Evolutionary conservation across 2,888 invertebrate species (phyloP).

Genomic region (Fragum fragum): DNA sequence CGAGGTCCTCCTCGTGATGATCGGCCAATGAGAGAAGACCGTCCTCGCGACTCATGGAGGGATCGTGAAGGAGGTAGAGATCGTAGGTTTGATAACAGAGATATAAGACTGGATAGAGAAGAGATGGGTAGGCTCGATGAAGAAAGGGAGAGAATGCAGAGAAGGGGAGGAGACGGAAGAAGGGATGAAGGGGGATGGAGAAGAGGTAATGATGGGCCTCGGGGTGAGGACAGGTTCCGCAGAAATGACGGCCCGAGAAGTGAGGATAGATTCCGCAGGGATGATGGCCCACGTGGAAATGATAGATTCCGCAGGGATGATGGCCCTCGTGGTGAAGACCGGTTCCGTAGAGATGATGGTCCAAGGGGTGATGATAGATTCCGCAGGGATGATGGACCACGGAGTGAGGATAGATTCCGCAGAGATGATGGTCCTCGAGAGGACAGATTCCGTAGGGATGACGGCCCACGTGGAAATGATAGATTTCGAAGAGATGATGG

Average conservation of each 20-base stretch:
- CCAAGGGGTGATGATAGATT: slow-evolving; percentile 49
- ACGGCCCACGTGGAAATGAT: slow-evolving; percentile 39
- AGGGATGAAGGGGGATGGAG: slow-evolving; percentile 43
- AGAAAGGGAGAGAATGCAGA: slow-evolving; percentile 44
- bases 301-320: slow-evolving; percentile 39
- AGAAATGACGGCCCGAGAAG: slow-evolving; percentile 38
- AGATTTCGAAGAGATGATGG: slow-evolving; percentile 45
- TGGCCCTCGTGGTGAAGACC: slow-evolving; percentile 39
- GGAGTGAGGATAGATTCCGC: slow-evolving; percentile 35
- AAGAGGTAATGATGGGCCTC: slow-evolving; percentile 38
- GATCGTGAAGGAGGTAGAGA: slow-evolving; percentile 56
- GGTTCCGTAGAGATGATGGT: slow-evolving; percentile 42
- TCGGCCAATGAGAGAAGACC: slow-evolving; percentile 23
- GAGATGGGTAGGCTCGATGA: slow-evolving; percentile 57
- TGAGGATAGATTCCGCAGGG: slow-evolving; percentile 18
- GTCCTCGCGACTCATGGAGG: slow-evolving; percentile 59
- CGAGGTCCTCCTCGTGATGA: slow-evolving; percentile 51
- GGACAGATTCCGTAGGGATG: slow-evolving; percentile 46
- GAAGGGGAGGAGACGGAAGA: slow-evolving; percentile 43
- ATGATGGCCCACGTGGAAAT: slow-evolving; percentile 28
- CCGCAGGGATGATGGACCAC: slow-evolving; percentile 40
- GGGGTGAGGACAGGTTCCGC: slow-evolving; percentile 41
- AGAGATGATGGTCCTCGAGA: slow-evolving; percentile 36
- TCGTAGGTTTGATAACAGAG: slow-evolving; percentile 60
- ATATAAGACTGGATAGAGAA: slow-evolving; percentile 64